These are phyloP conservation scores for Lasiurus cinereus DNA, from an alignment of 2,113 vertebrate species.

Conservation along the genomic window DNA sequence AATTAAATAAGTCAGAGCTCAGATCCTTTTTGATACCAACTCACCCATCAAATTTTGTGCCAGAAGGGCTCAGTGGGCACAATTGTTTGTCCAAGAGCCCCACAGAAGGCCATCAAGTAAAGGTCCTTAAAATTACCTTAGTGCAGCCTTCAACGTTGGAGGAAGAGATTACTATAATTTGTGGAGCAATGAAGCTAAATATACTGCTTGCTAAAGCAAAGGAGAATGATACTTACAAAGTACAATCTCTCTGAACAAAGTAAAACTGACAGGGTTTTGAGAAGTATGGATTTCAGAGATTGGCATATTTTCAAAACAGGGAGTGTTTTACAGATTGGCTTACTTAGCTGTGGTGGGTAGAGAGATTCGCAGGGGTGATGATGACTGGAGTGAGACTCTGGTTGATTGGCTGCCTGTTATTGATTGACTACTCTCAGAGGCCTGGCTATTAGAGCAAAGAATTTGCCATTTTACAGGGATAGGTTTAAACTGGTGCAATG, in stretches of 20 bases:
- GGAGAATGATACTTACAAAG: slow-evolving; percentile 7
- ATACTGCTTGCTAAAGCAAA: slow-evolving; percentile 3
- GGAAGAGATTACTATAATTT: neutral
- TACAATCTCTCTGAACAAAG: slow-evolving; percentile 32
- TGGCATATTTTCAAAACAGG: slow-evolving; percentile 28
- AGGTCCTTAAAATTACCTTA: slow-evolving; percentile 17
- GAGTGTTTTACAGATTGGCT: neutral
- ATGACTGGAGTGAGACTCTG: neutral
- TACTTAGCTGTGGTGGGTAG: neutral
- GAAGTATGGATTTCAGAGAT: slow-evolving; percentile 31
- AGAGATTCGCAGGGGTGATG: neutral
- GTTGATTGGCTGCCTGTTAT: neutral
- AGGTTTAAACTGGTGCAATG: neutral
- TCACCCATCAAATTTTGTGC: neutral
- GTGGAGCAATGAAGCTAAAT: neutral
- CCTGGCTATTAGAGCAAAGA: neutral
- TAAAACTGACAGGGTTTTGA: neutral
- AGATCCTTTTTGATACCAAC: slow-evolving; percentile 26
- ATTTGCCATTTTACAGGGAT: neutral
- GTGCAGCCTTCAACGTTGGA: neutral
- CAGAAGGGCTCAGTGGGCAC: neutral
- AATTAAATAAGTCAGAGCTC: slow-evolving; percentile 4
- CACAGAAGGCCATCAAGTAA: slow-evolving; percentile 4
- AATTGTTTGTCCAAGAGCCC: neutral
- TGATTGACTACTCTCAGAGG: neutral